Conservation (phyloP, 1,140 invertebrate genomes). For the Coboldia fuscipes region DNA sequence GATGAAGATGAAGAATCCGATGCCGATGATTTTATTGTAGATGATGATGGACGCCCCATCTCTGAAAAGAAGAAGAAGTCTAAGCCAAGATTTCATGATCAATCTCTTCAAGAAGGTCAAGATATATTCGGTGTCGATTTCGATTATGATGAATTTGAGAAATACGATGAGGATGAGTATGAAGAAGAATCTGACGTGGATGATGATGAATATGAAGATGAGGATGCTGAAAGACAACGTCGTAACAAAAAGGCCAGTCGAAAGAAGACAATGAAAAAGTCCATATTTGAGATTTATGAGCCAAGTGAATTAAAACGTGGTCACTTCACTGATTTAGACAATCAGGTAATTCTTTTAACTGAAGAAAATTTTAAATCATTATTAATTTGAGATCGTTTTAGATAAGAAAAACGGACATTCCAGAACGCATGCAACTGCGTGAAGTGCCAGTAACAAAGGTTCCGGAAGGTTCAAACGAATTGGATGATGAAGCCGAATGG, state of each 20-base stretch:
- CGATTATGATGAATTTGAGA: conserved; percentile 89
- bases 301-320: conserved; percentile 91
- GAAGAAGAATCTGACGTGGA: conserved; percentile 62
- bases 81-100: conserved; percentile 37
- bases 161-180: conserved; percentile 71
- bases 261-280: conserved; percentile 66
- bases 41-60: conserved; percentile 85
- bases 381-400: conserved; percentile 10
- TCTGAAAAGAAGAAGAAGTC: conserved; percentile 69
- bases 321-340: conserved; percentile 87
- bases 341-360: conserved; percentile 41
- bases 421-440: conserved; percentile 80
- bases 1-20: conserved; percentile 65
- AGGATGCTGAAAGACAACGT: conserved; percentile 27
- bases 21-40: conserved; percentile 93
- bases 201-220: conserved; percentile 48
- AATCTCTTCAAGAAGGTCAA: conserved; percentile 90
- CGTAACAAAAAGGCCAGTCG: conserved; percentile 46
- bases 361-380: neutral
- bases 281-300: conserved; percentile 91
- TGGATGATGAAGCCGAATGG: conserved; percentile 93
- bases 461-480: conserved; percentile 61
- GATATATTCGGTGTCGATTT: conserved; percentile 99
- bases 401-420: conserved; percentile 73
- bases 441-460: conserved; percentile 67